These are phyloP conservation scores for Lordiphosa andalusiaca DNA, from an alignment of 2,888 invertebrate species.

Conservation along the genomic window DNA sequence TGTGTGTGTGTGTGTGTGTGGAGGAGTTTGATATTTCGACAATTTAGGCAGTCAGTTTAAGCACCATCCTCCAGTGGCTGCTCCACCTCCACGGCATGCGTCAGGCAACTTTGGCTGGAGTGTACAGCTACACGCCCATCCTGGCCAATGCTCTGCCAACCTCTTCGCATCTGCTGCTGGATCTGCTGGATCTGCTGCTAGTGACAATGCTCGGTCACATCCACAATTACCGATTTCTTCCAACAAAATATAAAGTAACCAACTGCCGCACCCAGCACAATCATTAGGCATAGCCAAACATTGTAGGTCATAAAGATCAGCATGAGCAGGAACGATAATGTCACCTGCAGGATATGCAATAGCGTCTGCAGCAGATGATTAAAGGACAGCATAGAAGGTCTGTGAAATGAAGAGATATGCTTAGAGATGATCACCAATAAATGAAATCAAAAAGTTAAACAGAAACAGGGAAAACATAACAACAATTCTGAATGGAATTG, in stretches of 20 bases:
- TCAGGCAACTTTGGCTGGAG: conserved; percentile 49
- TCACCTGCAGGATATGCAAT: conserved; percentile 93
- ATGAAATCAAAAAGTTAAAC: not conserved
- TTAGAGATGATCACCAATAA: not conserved
- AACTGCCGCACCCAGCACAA: conserved; percentile 92
- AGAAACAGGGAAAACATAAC: too few species aligned
- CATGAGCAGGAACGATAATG: conserved; percentile 96
- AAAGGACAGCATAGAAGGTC: conserved; percentile 90
- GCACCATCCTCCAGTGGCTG: conserved; percentile 30
- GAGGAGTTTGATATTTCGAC: conserved; percentile 72
- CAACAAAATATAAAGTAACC: conserved; percentile 98
- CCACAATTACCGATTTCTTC: conserved; percentile 95
- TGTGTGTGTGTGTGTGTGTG: conserved; percentile 6
- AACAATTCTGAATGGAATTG: too few species aligned
- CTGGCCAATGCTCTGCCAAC: conserved; percentile 11
- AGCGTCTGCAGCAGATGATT: conserved; percentile 93
- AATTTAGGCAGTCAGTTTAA: conserved; percentile 61
- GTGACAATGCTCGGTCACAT: conserved; percentile 97
- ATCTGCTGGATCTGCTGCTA: too few species aligned
- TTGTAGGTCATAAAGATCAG: conserved; percentile 99
- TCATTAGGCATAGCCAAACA: conserved; percentile 94
- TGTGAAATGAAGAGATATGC: conserved; percentile 78
- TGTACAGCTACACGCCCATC: conserved; percentile 10
- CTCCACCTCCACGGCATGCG: conserved; percentile 13
- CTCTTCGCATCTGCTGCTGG: conserved; percentile 38